Base-by-base conservation (phyloP, 2,888 invertebrate genomes). In the Hyppa rectilinea region DNA sequence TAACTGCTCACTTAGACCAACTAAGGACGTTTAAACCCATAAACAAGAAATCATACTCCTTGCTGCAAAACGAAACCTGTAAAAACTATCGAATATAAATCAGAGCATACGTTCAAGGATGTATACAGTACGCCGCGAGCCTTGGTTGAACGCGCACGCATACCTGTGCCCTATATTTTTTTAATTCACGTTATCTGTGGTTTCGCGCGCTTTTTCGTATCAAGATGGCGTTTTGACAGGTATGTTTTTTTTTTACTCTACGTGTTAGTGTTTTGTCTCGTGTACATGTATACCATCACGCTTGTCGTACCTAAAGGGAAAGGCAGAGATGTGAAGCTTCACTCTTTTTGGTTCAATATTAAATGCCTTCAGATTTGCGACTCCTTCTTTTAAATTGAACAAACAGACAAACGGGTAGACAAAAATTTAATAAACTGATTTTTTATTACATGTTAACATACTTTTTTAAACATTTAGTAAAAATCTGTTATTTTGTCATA, bases 41-140 rank as follows among this genome's bases (percentile, higher is more conserved):
- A 20, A 14, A 20, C 31, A 1, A 38, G 3, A 12, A 17, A 38
- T 6, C 29, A 26, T 7, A 47, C 12, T 34, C 38, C 23, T 49
- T 38, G 31, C 20, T 58, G 26, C 26, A 7, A 29, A 38, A 49
- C 23, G 4, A 26, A 60, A 64, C 17, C 63, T 56, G 34, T 43
- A 66, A 61, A 66, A 78, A n/a, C 12, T 38, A 55, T 26, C 6
- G 38, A 69, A 77, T 75, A 78, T 84, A 83, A 34, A 79, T 71
- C 36, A 40, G 59, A 59, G 26, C n/a, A 45, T 34, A 10, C 1
- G n/a, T 23, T 43, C 20, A 69, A 77, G 75, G 70, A 67, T 72
- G 34, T 49, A 52, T 4, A 23, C 78, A 83, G 84, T 84, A 9
- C 29, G 58, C 38, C 65, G 65, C 62, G 34, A 64, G 55, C 45